Evolutionary conservation across 2,888 invertebrate species (phyloP).

Genomic region (Isotomurus palustris): DNA sequence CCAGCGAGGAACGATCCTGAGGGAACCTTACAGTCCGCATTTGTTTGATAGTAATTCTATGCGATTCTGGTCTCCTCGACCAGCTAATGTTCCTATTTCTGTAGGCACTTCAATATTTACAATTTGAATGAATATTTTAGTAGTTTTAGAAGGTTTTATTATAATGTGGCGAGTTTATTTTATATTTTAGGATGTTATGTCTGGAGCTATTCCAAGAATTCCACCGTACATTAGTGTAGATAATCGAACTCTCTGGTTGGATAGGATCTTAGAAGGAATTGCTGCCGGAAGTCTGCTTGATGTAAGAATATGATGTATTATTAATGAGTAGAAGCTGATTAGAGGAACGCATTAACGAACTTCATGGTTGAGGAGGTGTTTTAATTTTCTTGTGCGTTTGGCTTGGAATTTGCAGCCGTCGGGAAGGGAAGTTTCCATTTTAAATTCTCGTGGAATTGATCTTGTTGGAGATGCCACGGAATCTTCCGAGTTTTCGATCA

Average conservation of each 20-base stretch:
- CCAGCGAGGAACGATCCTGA: constrained; percentile 23
- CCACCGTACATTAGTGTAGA: constrained; percentile 26
- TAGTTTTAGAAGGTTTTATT: neutral
- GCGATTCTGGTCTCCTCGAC: constrained; percentile 16
- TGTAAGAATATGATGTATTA: constrained; percentile 6
- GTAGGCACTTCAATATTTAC: constrained; percentile 5
- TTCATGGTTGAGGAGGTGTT: neutral
- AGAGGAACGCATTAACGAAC: no score
- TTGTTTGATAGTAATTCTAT: constrained; percentile 33
- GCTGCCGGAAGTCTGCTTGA: constrained; percentile 20
- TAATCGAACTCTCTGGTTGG: constrained; percentile 23
- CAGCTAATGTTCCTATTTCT: constrained; percentile 22
- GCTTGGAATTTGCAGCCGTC: neutral
- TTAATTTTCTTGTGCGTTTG: neutral
- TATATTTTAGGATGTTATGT: constrained; percentile 27
- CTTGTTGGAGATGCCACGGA: constrained; percentile 74
- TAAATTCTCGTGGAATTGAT: constrained; percentile 57
- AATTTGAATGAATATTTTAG: no score
- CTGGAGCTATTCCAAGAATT: constrained; percentile 17
- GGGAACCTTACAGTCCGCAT: constrained; percentile 24
- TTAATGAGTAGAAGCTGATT: neutral
- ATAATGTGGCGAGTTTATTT: neutral
- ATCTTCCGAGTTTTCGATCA: constrained; percentile 53
- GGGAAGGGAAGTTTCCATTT: neutral
- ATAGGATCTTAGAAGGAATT: constrained; percentile 26